Evolutionary conservation across 2,888 invertebrate species (phyloP), one percentile per base, ranked within the genome.

Genomic region (Schrankia costaestrigalis): DNA sequence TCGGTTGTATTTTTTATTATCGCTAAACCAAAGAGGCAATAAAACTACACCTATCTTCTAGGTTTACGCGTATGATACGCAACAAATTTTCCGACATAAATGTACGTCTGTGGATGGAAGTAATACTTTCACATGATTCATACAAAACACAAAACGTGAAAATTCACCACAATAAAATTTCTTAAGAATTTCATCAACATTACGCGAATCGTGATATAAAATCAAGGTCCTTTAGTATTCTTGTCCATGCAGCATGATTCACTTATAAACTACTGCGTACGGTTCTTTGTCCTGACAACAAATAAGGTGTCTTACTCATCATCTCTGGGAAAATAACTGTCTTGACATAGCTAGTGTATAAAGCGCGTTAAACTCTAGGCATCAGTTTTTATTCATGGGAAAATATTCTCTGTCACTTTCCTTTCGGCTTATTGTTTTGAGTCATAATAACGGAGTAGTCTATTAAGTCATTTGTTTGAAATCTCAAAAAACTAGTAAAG

Each of bases 271-370:
- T 34, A 30, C 46, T 39, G 46, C 50, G 46, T 41, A 52, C 53
- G 32, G 56, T 56, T 65, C 64, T 69, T 68, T 68, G 68, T 68
- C 53, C 57, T 44, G n/a, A 51, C 42, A 50, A 50, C 54, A 44
- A 17, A 48, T 52, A 50, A 36, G 46, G 46, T 19, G 26, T 31
- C 26, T 68, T 67, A 67, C 54, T 68, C 69, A 67, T 54, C 41
- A 19, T 3, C 29, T 48, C 40, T 42, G 30, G 50, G 59, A 62
- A n/a, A 57, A 42, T 65, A 62, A 61, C 62, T 50, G 67, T 61
- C 27, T 46, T 33, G 36, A 25, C 44, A 41, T 41, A 47, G 31
- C 35, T 40, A 38, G 43, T 31, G 35, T 12, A 9, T 7, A 8
- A 47, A 52, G 42, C 37, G 27, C 26, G 26, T 9, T 17, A 10